phyloP scores from a whole-genome alignment of 2,797 vertebrate genomes.

The Hybognathus amarus region DNA sequence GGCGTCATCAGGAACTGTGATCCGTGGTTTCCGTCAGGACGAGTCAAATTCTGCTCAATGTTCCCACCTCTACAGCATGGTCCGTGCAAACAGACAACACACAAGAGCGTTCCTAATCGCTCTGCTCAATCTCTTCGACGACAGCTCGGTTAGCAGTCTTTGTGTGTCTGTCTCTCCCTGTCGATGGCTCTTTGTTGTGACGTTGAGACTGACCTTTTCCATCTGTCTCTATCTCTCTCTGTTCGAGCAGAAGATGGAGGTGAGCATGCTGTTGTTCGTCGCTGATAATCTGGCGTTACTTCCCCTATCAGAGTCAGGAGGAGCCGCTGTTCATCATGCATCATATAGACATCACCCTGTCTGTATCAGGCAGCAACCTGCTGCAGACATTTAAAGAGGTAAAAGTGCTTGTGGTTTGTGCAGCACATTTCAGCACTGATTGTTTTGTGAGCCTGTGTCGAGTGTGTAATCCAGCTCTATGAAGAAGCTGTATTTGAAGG shows the following conservation, averaged over 20 bases:
- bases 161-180: not conserved
- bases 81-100: slow-evolving; percentile 92
- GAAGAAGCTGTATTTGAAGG: not conserved
- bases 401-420: slow-evolving; percentile 40
- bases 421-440: not conserved
- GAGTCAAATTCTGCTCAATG: slow-evolving; percentile 88
- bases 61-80: slow-evolving; percentile 93
- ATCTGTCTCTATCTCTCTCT: slow-evolving; percentile 19
- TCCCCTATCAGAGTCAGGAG: slow-evolving; percentile 95
- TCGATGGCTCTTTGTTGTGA: not conserved
- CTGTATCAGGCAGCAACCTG: slow-evolving; percentile 96
- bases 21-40: slow-evolving; percentile 92
- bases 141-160: slow-evolving; percentile 87
- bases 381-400: slow-evolving; percentile 98
- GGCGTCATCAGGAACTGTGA: slow-evolving; percentile 80
- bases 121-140: slow-evolving; percentile 95
- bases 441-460: not conserved
- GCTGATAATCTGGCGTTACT: slow-evolving; percentile 97
- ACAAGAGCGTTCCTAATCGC: slow-evolving; percentile 94
- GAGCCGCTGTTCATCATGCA: slow-evolving; percentile 99
- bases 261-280: slow-evolving; percentile 95
- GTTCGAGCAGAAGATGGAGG: slow-evolving; percentile 88
- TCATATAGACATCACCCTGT: slow-evolving; percentile 97
- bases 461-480: not conserved
- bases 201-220: not conserved